phyloP scores from a whole-genome alignment of 2,113 vertebrate genomes.

The Gallinago jamesoni region DNA sequence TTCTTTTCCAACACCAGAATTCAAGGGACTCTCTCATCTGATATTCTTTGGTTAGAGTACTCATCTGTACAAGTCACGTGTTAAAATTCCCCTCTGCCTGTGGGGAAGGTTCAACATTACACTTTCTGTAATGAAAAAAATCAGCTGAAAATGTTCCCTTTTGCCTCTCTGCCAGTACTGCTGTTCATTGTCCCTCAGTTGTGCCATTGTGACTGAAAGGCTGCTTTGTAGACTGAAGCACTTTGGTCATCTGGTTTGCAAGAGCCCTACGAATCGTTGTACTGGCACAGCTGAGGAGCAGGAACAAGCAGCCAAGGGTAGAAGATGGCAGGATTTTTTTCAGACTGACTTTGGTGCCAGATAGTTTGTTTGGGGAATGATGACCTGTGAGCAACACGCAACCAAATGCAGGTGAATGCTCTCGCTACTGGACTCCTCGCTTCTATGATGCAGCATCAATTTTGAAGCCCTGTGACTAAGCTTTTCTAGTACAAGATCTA shows the following conservation, averaged over 20 bases:
- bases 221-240: not conserved
- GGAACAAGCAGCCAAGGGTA: not conserved
- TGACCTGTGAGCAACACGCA: not conserved
- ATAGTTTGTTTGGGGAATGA: not conserved
- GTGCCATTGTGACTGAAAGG: not conserved
- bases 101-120: not conserved
- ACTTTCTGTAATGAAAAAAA: not conserved
- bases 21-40: not conserved
- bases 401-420: not conserved
- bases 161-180: not conserved
- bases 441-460: not conserved
- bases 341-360: not conserved
- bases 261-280: not conserved
- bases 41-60: not conserved
- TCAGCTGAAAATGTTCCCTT: not conserved
- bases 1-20: not conserved
- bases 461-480: not conserved
- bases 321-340: not conserved
- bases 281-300: not conserved
- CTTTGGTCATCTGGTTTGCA: not conserved
- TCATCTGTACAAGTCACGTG: not conserved
- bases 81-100: not conserved
- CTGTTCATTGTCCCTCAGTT: not conserved
- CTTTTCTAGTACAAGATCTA: not conserved
- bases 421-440: not conserved